A percentile compares a stretch with the other conserved stretches of the same genome.
Conservation (phyloP, 2,888 invertebrate genomes). For the Drosophila niveifrons region DNA sequence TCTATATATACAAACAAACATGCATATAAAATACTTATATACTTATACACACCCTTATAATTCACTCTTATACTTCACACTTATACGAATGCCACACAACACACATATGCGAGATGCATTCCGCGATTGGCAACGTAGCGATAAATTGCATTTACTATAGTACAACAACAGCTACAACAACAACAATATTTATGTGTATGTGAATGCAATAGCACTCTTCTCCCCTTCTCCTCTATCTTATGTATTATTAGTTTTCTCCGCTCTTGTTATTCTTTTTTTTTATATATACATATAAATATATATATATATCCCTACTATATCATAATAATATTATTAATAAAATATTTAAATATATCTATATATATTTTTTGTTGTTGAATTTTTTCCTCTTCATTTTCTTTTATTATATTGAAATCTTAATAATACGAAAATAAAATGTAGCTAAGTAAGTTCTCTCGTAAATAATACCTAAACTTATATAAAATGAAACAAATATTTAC, state of each 20-base stretch:
- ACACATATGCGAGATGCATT: conserved; percentile 1
- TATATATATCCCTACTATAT: conserved; percentile 3
- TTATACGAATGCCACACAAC: conserved; percentile 5
- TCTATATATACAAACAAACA: conserved; percentile 7
- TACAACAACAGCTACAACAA: conserved; percentile 6
- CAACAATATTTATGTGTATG: conserved; percentile 9
- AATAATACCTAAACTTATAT: conserved; percentile 23
- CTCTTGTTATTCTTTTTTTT: conserved; percentile 13
- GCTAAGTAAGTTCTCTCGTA: conserved; percentile 49
- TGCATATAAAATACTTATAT: conserved; percentile 19
- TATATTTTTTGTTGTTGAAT: not conserved
- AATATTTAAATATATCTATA: conserved; percentile 8
- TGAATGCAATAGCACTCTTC: conserved; percentile 46
- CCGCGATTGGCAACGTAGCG: conserved; percentile 43
- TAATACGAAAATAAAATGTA: conserved; percentile 25
- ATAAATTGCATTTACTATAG: conserved; percentile 49
- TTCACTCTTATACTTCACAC: conserved; percentile 14
- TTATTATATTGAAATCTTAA: not conserved
- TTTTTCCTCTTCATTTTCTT: not conserved
- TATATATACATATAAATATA: not conserved
- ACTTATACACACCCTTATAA: conserved; percentile 12
- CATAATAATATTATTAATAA: conserved; percentile 14
- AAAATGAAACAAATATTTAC: conserved; percentile 32
- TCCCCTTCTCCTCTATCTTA: not conserved
- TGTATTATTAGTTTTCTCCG: conserved; percentile 22